Percentiles rank a stretch among this genome's conserved stretches.
Conservation (phyloP, 2,797 vertebrate species). For the Bovichtus diacanthus region DNA sequence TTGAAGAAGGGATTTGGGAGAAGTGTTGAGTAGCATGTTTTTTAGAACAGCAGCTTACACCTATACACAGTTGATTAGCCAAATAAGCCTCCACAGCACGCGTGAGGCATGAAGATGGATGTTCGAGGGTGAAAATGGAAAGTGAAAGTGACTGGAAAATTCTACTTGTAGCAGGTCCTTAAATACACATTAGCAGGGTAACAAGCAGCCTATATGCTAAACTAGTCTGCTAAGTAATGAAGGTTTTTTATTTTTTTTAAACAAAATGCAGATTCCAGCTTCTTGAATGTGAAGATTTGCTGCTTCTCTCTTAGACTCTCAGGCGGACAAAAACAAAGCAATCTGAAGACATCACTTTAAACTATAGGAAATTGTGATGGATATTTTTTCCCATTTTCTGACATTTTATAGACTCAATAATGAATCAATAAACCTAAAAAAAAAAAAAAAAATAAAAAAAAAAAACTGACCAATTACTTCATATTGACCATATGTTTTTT, state of each 20-base stretch:
- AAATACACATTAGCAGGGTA: constrained; percentile 1
- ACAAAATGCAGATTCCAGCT: background rate
- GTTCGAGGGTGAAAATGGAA: constrained; percentile 12
- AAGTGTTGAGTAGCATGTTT: constrained; percentile 74
- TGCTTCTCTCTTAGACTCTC: background rate
- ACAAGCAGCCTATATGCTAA: background rate
- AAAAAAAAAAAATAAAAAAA: too few species aligned
- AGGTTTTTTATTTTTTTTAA: background rate
- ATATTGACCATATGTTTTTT: background rate
- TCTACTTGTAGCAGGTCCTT: background rate
- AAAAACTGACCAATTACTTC: too few species aligned
- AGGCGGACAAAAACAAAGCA: background rate
- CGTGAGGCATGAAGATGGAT: constrained; percentile 31
- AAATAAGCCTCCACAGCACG: constrained; percentile 27
- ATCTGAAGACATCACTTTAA: background rate
- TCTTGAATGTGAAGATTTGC: background rate
- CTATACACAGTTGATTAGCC: constrained; percentile 43
- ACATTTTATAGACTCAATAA: background rate
- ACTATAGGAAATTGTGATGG: background rate
- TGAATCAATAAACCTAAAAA: background rate
- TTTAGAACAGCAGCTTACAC: constrained; percentile 60
- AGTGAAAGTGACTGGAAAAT: too few species aligned
- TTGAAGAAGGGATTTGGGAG: constrained; percentile 60
- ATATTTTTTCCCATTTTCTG: background rate
- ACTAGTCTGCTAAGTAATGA: background rate